A percentile compares a stretch with the other conserved stretches of the same genome.
Conservation (phyloP, 2,888 invertebrate genomes). For the Tetranychus truncatus region DNA sequence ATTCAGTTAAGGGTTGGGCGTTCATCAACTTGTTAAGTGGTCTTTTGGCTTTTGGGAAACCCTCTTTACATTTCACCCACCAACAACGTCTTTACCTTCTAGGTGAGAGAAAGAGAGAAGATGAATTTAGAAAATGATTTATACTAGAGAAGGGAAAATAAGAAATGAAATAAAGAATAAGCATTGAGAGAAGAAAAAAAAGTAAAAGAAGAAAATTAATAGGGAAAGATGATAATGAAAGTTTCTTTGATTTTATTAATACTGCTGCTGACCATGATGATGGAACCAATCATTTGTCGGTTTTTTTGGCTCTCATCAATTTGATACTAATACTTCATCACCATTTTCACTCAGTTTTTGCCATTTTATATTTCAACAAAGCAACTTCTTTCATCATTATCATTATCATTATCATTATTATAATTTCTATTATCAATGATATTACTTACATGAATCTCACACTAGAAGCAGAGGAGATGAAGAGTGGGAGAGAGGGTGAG, state of each 20-base stretch:
- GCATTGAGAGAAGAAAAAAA: not conserved
- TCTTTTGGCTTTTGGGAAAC: not conserved
- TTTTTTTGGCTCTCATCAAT: not conserved
- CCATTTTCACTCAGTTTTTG: not conserved
- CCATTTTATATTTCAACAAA: not conserved
- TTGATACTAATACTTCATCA: not conserved
- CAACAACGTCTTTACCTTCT: not conserved
- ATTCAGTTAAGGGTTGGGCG: not conserved
- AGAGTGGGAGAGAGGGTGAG: not conserved
- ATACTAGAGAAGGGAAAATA: not conserved
- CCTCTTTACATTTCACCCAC: not conserved
- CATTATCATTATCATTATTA: not conserved
- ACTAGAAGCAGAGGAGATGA: not conserved
- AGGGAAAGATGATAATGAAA: too few relatives aligned
- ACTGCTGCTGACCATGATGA: too few relatives aligned
- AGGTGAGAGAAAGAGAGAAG: not conserved
- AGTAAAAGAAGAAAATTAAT: too few relatives aligned
- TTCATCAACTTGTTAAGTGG: not conserved
- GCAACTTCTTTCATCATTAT: not conserved
- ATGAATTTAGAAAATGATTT: not conserved
- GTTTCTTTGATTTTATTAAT: too few relatives aligned
- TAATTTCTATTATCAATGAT: not conserved
- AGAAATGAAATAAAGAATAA: not conserved
- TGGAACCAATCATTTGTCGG: not conserved
- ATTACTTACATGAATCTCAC: not conserved